Percentiles rank a stretch among this genome's conserved stretches.
Evolutionary conservation across 1,140 invertebrate genomes (phyloP).

Genomic region (Streblospio benedicti): DNA sequence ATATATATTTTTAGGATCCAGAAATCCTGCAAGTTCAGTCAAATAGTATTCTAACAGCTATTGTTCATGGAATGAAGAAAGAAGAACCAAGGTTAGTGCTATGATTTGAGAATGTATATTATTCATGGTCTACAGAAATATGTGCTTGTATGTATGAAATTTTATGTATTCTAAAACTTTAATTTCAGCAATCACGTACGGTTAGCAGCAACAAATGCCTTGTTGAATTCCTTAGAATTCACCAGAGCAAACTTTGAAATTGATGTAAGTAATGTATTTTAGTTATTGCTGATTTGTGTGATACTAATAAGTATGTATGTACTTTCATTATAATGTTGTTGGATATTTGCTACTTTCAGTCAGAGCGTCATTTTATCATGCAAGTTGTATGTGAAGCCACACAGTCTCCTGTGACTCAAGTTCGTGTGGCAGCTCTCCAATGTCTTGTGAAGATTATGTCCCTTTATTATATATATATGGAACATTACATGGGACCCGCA

Average conservation of each 20-base stretch:
- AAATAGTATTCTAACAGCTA: constrained; percentile 95
- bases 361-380: constrained; percentile 95
- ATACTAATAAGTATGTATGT: too few species aligned
- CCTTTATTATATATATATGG: constrained; percentile 98
- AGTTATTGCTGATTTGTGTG: background rate
- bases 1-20: constrained; percentile 62
- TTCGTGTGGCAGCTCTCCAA: constrained; percentile 84
- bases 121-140: background rate
- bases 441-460: constrained; percentile 99
- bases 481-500: constrained; percentile 94
- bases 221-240: constrained; percentile 97
- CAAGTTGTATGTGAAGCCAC: constrained; percentile 87
- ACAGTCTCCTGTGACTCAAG: constrained; percentile 66
- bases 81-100: constrained; percentile 61
- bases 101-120: background rate
- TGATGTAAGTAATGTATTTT: constrained; percentile 55
- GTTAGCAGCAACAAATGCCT: constrained; percentile 88
- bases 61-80: constrained; percentile 93
- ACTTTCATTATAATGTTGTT: background rate
- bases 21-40: constrained; percentile 83
- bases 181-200: constrained; percentile 46
- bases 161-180: background rate
- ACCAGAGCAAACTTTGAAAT: constrained; percentile 97
- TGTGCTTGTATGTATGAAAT: background rate
- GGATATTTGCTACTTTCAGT: background rate